Base-by-base conservation (phyloP, 2,797 vertebrate genomes). In the Eulemur coronatus region DNA sequence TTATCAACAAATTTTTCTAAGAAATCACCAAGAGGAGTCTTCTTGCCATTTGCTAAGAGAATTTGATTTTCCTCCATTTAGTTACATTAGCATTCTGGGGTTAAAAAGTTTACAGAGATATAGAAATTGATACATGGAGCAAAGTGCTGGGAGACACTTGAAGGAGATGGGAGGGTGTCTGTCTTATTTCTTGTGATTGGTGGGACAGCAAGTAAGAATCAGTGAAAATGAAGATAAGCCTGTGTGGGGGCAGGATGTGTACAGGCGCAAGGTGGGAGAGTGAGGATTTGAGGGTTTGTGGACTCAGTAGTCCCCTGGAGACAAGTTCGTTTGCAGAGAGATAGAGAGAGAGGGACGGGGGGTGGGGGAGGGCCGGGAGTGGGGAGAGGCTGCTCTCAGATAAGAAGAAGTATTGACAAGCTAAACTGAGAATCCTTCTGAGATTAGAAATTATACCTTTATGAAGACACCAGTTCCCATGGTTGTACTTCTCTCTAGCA, bases 251-350 rank as follows among this genome's bases (percentile, higher is more conserved):
- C 41, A 61, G 70, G 4, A 7, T n/a, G 14, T n/a, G 11, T 41
- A 17, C 7, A 26, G 0, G 13, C 3, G 7, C 0, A 1, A 22
- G 41, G 8, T 50, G 50, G 65, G 22, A 41, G 46, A 7, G 28
- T 35, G 17, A 75, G 18, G 30, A 75, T 30, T 59, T 8, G 17
- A 82, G 33, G 12, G 48, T 22, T 35, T 46, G 17, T 5, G 20
- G 41, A 61, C 22, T 18, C 33, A 33, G 0, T 41, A 33, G n/a
- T 48, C 14, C 35, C 59, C 33, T 11, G 17, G 7, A 52, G 28
- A n/a, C 1, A 24, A 48, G 22, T 46, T 26, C 17, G n/a, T 18
- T 20, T 61, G 35, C 8, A 55, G 76, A 26, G 59, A n/a, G 20
- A 20, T 13, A 28, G 20, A 7, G 50, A 26, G 50, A 57, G 50